Percentiles rank a stretch among this genome's conserved stretches.
phyloP scores from a whole-genome alignment of 1,140 invertebrate species.

The Ylistrum balloti region DNA sequence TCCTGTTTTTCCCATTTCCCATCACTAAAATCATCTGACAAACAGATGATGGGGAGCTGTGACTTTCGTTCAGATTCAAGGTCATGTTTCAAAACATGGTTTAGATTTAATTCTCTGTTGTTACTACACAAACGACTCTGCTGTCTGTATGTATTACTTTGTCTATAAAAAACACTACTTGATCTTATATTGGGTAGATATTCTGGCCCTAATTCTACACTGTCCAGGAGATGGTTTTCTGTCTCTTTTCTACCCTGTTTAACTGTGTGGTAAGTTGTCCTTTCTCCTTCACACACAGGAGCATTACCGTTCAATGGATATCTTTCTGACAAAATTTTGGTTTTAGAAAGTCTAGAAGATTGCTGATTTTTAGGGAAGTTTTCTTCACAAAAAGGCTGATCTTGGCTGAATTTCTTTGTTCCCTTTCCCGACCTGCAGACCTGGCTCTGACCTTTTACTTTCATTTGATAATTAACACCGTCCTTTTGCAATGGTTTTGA shows the following conservation, averaged over 20 bases:
- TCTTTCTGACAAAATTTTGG: background rate
- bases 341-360: background rate
- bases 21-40: background rate
- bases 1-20: background rate
- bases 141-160: background rate
- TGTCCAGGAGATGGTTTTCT: background rate
- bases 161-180: background rate
- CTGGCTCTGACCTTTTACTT: background rate
- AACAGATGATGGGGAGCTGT: no score
- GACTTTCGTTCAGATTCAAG: background rate
- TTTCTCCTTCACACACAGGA: background rate
- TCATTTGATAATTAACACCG: background rate
- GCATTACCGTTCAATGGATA: background rate
- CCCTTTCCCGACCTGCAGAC: background rate
- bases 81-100: background rate
- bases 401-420: background rate
- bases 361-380: background rate
- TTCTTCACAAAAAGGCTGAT: background rate
- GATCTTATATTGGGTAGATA: background rate
- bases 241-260: background rate
- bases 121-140: background rate
- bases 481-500: background rate
- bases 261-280: background rate
- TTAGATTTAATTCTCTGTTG: background rate
- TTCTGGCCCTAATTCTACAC: background rate